A percentile compares a stretch with the other conserved stretches of the same genome.
phyloP scores from a whole-genome alignment of 1,140 invertebrate genomes.

The Drosophila saltans region DNA sequence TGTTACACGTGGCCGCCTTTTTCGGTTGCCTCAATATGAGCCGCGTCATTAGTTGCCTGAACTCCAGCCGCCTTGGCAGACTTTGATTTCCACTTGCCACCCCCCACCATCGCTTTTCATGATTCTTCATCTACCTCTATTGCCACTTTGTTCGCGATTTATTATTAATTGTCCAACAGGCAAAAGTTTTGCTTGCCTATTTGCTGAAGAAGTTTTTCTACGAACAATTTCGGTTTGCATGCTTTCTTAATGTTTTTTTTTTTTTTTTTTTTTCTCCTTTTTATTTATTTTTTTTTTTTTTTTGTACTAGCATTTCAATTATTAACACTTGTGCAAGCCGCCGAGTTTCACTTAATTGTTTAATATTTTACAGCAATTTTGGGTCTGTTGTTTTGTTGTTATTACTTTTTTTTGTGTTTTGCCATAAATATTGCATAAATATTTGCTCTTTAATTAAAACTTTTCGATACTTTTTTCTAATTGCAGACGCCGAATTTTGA shows the following conservation, averaged over 20 bases:
- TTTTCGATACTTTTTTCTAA: conserved; percentile 46
- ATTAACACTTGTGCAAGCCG: conserved; percentile 71
- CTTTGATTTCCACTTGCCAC: conserved; percentile 45
- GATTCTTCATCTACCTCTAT: background rate
- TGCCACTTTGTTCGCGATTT: conserved; percentile 47
- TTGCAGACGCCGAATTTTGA: conserved; percentile 35
- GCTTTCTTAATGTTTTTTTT: background rate
- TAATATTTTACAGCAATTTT: conserved; percentile 61
- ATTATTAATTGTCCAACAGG: conserved; percentile 71
- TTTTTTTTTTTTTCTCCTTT: conserved; percentile 18
- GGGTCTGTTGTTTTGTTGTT: conserved; percentile 27
- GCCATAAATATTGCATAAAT: conserved; percentile 70
- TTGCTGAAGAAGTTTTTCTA: conserved; percentile 55
- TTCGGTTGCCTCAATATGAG: conserved; percentile 53
- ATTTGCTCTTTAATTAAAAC: conserved; percentile 73
- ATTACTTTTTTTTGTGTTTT: conserved; percentile 40
- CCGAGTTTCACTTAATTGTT: conserved; percentile 63
- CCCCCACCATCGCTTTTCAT: background rate
- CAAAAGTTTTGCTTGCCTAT: conserved; percentile 60
- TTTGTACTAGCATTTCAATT: conserved; percentile 59
- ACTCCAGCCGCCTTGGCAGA: conserved; percentile 8
- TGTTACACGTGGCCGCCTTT: conserved; percentile 63
- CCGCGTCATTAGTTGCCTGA: conserved; percentile 67
- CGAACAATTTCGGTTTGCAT: conserved; percentile 4
- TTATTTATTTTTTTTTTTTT: background rate